These are phyloP conservation scores for Ceratitis capitata DNA, from an alignment of 1,140 invertebrate genomes.

Conservation along the genomic window DNA sequence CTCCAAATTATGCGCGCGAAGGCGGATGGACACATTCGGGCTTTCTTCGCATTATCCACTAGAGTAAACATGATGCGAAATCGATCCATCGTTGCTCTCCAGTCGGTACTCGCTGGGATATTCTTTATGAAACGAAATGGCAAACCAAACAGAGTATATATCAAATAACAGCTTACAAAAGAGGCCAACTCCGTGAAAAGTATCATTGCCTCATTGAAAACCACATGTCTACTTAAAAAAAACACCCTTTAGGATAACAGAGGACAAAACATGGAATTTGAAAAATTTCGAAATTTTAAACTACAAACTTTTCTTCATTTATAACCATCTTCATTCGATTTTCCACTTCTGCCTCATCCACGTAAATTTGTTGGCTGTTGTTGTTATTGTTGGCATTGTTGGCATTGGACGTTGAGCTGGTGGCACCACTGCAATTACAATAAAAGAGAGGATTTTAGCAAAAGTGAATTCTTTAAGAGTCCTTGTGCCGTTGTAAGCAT, in stretches of 20 bases:
- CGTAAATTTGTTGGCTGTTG: not conserved
- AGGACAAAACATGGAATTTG: not conserved
- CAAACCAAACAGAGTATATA: too few relatives aligned
- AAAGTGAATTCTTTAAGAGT: not conserved
- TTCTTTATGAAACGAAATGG: too few relatives aligned
- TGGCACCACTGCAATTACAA: constrained; percentile 41
- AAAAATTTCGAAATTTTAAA: constrained; percentile 13
- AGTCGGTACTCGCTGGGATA: too few relatives aligned
- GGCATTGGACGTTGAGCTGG: not conserved
- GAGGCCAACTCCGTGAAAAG: too few relatives aligned
- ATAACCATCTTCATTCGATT: constrained; percentile 43
- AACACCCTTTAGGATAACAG: not conserved
- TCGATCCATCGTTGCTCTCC: too few relatives aligned
- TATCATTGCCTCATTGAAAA: too few relatives aligned
- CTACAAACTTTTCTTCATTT: constrained; percentile 47
- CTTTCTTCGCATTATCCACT: too few relatives aligned
- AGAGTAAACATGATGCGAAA: too few relatives aligned
- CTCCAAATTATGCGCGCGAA: too few relatives aligned
- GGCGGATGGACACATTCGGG: too few relatives aligned
- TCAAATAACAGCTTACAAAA: too few relatives aligned
- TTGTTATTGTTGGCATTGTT: not conserved
- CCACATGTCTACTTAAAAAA: too few relatives aligned
- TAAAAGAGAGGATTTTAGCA: not conserved
- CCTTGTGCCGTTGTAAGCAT: not conserved
- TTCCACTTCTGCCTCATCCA: not conserved